A percentile compares a stretch with the other conserved stretches of the same genome.
phyloP scores from a whole-genome alignment of 23 tunicate species.

The Diplosoma virens region DNA sequence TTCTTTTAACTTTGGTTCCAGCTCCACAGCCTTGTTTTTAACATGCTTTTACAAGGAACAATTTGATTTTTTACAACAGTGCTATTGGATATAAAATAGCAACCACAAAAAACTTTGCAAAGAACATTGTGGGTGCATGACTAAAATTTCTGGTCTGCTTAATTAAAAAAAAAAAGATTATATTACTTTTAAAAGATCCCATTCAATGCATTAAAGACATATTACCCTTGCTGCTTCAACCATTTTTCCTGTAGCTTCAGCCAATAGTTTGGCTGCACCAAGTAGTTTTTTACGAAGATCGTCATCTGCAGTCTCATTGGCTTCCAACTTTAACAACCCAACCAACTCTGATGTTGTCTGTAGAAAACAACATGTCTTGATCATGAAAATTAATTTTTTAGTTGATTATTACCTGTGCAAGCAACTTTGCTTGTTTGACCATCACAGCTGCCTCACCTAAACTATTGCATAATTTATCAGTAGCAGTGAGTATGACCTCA shows the following conservation, averaged over 20 bases:
- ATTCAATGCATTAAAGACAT: too few species aligned
- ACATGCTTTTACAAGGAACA: too few species aligned
- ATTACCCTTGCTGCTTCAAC: conserved; percentile 96
- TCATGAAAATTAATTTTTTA: neutral
- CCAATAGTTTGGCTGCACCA: conserved; percentile 76
- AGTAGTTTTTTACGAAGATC: conserved; percentile 61
- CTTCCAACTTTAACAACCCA: conserved; percentile 71
- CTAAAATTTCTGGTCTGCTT: too few species aligned
- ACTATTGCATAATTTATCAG: conserved; percentile 76
- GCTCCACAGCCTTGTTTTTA: too few species aligned
- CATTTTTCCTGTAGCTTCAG: conserved; percentile 93
- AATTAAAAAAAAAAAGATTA: too few species aligned
- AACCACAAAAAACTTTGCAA: too few species aligned
- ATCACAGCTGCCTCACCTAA: conserved; percentile 91
- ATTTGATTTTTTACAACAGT: too few species aligned
- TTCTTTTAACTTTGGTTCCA: too few species aligned
- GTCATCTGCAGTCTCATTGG: conserved; percentile 69
- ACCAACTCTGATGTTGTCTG: conserved; percentile 87
- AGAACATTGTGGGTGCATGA: too few species aligned
- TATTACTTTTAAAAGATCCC: too few species aligned
- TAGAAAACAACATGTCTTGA: neutral
- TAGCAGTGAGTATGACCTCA: conserved; percentile 65
- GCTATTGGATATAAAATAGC: too few species aligned
- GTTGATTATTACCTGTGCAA: conserved; percentile 55
- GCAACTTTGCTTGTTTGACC: conserved; percentile 81